phyloP scores from a whole-genome alignment of 2,888 invertebrate species.

The Hyppa rectilinea region DNA sequence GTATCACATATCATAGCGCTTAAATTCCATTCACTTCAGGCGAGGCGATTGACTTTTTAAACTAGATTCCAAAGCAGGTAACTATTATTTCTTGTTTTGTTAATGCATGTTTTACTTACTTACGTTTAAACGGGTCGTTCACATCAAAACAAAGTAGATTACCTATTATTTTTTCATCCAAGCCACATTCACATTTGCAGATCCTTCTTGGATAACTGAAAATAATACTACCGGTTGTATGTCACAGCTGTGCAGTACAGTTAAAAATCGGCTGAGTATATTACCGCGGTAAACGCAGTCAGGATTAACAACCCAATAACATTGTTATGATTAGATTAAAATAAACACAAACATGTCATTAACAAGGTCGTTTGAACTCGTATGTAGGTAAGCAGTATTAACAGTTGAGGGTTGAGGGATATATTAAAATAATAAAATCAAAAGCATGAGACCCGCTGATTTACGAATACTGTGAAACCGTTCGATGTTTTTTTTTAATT shows the following conservation, averaged over 20 bases:
- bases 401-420: background rate
- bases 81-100: background rate
- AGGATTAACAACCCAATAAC: constrained; percentile 37
- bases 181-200: background rate
- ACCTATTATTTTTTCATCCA: background rate
- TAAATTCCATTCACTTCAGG: constrained; percentile 15
- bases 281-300: background rate
- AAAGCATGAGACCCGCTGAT: background rate
- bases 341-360: constrained; percentile 36
- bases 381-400: constrained; percentile 13
- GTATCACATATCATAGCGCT: constrained; percentile 31
- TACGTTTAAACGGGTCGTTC: background rate
- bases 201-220: background rate
- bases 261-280: background rate
- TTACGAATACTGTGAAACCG: background rate
- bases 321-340: constrained; percentile 36
- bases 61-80: constrained; percentile 25
- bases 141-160: background rate
- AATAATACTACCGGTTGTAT: constrained; percentile 16
- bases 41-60: constrained; percentile 18
- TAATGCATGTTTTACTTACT: background rate
- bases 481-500: constrained; percentile 2
- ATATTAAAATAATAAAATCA: background rate
- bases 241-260: background rate
- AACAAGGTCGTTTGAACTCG: constrained; percentile 48